Base-by-base conservation (phyloP, 2,113 vertebrate species). In the Pimephales promelas region DNA sequence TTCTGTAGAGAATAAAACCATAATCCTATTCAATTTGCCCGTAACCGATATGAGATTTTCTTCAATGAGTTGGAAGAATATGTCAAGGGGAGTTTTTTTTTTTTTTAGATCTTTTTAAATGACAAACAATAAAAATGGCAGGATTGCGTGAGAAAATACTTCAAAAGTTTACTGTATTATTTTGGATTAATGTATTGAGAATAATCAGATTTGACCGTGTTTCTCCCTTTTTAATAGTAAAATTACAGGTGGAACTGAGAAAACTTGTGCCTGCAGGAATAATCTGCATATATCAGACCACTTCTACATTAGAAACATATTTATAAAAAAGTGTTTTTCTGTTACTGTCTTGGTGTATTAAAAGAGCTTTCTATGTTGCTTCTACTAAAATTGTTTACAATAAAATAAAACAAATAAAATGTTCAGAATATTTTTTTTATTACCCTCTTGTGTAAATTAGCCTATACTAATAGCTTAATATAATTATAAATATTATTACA, bases 11-110 rank as follows among this genome's bases (percentile, higher is more conserved):
- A 86, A 84, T 86, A 84, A 86, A 87, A 84, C 84, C 82, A 88
- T 88, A 88, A 86, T 89, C 84, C 84, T 61, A 43, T 85, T 86
- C 70, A 83, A 79, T 85, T 87, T 89, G 79, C 49, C 73, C 78
- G 73, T 85, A 79, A 87, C 76, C 79, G 83, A 87, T 87, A 84
- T 80, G 68, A 79, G 71, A 72, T 76, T 75, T 72, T 82, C 57
- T 86, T 61, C 40, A 75, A 54, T 74, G 59, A 83, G 86, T 78
- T 59, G 66, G 45, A 59, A 84, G 80, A 84, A 68, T 76, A 77
- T 77, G 76, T 78, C 76, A 78, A 62, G 56, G 56, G 76, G 56
- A 79, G 20, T 72, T 72, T 72, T 64, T 40, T 9, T 40, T 40
- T 40, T 40, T 40, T 71, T 71, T 24, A 71, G n/a, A 47, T 70